Percentiles rank a stretch among this genome's conserved stretches.
Conservation (phyloP, 1,140 invertebrate genomes). For the Parasteatoda tepidariorum region DNA sequence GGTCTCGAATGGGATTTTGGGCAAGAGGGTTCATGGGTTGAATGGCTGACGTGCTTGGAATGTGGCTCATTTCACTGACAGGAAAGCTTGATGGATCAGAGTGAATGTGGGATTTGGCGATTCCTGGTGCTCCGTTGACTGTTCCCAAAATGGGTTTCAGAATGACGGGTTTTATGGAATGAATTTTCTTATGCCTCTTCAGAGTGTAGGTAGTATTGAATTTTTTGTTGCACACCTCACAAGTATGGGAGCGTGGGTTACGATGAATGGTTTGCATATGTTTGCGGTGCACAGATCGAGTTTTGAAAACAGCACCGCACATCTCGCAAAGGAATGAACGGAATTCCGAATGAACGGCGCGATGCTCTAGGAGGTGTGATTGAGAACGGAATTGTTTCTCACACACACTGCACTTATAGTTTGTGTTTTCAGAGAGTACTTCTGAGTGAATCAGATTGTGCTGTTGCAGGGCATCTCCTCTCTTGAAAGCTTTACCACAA, state of each 20-base stretch:
- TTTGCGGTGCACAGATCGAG: constrained; percentile 69
- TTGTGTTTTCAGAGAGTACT: constrained; percentile 59
- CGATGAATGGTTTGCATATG: constrained; percentile 69
- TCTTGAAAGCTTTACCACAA: constrained; percentile 70
- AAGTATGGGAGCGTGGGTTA: constrained; percentile 67
- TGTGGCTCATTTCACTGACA: not conserved
- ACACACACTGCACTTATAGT: constrained; percentile 67
- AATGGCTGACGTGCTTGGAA: not conserved
- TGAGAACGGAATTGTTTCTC: constrained; percentile 69
- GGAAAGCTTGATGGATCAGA: not conserved
- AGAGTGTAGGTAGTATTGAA: constrained; percentile 71
- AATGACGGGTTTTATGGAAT: constrained; percentile 46
- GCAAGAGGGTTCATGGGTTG: not conserved
- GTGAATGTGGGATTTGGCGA: not conserved
- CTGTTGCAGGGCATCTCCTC: constrained; percentile 68
- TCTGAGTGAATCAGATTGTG: constrained; percentile 67
- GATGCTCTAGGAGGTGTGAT: constrained; percentile 65
- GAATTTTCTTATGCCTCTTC: constrained; percentile 67
- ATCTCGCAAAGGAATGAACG: constrained; percentile 70
- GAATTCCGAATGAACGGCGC: constrained; percentile 68
- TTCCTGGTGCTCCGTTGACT: not conserved
- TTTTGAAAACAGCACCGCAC: constrained; percentile 71
- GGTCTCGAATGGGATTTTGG: not conserved
- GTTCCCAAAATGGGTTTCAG: not conserved
- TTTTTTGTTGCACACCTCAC: constrained; percentile 66